Base-by-base conservation (phyloP, 2,888 invertebrate species). In the Oligia latruncula region DNA sequence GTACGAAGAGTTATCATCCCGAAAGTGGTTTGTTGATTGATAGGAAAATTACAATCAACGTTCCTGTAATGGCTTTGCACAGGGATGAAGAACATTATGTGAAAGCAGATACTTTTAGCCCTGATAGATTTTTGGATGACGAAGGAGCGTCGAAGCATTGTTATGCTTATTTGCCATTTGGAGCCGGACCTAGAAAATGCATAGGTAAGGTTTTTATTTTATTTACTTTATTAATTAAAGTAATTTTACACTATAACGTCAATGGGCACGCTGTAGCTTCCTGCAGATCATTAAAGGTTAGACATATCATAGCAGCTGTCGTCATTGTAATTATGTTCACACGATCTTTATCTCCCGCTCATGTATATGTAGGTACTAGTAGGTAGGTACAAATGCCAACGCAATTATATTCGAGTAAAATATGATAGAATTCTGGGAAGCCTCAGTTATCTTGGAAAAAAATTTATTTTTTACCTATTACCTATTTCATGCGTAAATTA, bases 151-250 rank as follows among this genome's bases (percentile, higher is more conserved):
- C 90, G 0, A 91, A 90, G 43, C 92, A 93, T 80, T 91, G 92
- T 71, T 94, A 92, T 80, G 88, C 94, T 0, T 96, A 93, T 89
- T 89, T 96, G 75, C 96, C 97, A 9, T 97, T 96, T 87, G 96
- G 97, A 62, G 94, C 93, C 23, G 97, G 97, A 68, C 96, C 96
- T 49, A 95, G 96, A 77, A 96, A 95, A 92, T 97, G 96, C 87
- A 91, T 95, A 84, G 96, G 96, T 97, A 90, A 94, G 95, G 90
- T 73, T 23, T 72, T 49, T 73, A 11, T 65, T 35, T 52, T 62
- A 20, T 65, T 65, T 35, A 29, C 17, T 52, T 17, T 9, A 13
- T 4, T 6, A 20, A 46, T 75, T 13, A n/a, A 58, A 20, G 29
- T 0, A 52, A 74, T 70, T 17, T 65, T 23, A 23, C 65, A 23